Evolutionary conservation across 2,797 vertebrate genomes (phyloP).

Genomic region (Tamandua tetradactyla): DNA sequence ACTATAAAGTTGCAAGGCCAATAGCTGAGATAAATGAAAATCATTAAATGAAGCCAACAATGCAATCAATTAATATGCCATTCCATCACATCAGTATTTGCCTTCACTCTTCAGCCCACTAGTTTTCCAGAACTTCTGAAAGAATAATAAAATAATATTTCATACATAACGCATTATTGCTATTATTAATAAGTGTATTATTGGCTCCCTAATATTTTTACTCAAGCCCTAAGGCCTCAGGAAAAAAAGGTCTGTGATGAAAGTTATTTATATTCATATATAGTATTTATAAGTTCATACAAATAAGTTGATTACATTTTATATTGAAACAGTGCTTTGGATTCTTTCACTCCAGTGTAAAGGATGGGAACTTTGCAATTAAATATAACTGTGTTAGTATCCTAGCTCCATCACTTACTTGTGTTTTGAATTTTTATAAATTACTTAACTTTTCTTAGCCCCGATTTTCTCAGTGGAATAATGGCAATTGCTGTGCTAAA

Average conservation of each 20-base stretch:
- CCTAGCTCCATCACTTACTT: neutral
- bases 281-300: neutral
- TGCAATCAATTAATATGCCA: neutral
- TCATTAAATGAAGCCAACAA: neutral
- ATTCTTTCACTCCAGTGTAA: neutral
- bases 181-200: neutral
- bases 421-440: neutral
- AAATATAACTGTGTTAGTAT: neutral
- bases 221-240: neutral
- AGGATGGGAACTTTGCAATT: neutral
- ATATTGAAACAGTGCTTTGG: neutral
- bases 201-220: neutral
- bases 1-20: neutral
- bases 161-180: neutral
- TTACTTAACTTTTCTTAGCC: neutral
- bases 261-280: neutral
- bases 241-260: neutral
- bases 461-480: constrained; percentile 1
- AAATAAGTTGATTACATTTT: neutral
- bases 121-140: neutral
- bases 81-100: neutral
- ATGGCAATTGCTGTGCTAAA: neutral
- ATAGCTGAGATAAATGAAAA: neutral
- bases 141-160: neutral
- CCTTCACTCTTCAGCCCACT: neutral